A percentile compares a stretch with the other conserved stretches of the same genome.
Evolutionary conservation across 2,797 vertebrate species (phyloP).

Genomic region (Hozukius guyotensis): DNA sequence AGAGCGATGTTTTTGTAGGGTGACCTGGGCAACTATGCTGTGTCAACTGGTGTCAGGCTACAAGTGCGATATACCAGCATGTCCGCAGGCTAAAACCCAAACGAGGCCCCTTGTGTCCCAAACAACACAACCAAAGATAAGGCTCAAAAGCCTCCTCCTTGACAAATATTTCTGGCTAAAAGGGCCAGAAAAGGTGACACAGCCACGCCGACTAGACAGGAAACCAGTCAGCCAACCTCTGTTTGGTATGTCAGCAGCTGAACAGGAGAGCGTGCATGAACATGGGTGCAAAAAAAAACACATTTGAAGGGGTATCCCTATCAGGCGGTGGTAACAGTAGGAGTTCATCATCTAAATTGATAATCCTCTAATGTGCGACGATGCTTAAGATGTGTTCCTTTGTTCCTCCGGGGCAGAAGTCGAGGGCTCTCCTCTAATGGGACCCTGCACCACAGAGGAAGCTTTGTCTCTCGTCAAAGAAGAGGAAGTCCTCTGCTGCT

Average conservation of each 20-base stretch:
- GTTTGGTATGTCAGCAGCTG: slow-evolving; percentile 13
- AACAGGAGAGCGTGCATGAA: slow-evolving; percentile 41
- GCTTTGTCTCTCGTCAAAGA: slow-evolving; percentile 81
- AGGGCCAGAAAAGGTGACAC: slow-evolving; percentile 53
- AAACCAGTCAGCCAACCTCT: slow-evolving; percentile 48
- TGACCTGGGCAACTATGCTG: slow-evolving; percentile 83
- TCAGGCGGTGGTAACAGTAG: slow-evolving; percentile 33
- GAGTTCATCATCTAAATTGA: slow-evolving; percentile 49
- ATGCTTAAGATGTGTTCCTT: slow-evolving; percentile 60
- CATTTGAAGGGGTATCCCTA: not conserved
- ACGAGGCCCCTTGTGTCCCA: slow-evolving; percentile 75
- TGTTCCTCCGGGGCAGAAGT: slow-evolving; percentile 64
- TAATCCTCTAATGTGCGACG: slow-evolving; percentile 46
- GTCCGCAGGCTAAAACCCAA: slow-evolving; percentile 78
- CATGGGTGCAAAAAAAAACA: slow-evolving; percentile 6
- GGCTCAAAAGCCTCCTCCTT: slow-evolving; percentile 60
- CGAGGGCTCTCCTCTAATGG: slow-evolving; percentile 52
- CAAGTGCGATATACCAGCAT: slow-evolving; percentile 75
- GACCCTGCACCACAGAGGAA: slow-evolving; percentile 67
- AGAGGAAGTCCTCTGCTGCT: slow-evolving; percentile 74
- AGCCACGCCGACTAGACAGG: slow-evolving; percentile 52
- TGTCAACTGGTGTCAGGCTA: slow-evolving; percentile 88
- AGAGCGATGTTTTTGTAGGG: slow-evolving; percentile 84
- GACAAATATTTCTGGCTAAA: slow-evolving; percentile 67
- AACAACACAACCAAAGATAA: slow-evolving; percentile 73